Percentiles rank a stretch among this genome's conserved stretches.
These are phyloP conservation scores for Scomber scombrus DNA, from an alignment of 2,113 vertebrate genomes.

Conservation along the genomic window DNA sequence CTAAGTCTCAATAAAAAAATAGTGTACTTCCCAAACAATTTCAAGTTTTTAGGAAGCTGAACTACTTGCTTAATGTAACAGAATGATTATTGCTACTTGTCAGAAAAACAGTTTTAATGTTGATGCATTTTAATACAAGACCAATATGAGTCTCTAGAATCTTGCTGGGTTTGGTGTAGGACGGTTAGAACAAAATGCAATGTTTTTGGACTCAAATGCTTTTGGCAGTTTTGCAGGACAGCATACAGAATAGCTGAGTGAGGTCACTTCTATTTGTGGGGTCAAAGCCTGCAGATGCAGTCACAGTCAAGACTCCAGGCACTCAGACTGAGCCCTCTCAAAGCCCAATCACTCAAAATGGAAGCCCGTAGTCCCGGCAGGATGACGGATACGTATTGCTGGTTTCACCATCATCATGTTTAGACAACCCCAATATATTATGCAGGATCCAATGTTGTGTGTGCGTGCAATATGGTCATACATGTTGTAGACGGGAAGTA, in stretches of 20 bases:
- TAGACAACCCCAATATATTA: constrained; percentile 77
- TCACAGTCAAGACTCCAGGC: constrained; percentile 48
- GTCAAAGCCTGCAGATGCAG: constrained; percentile 61
- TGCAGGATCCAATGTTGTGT: constrained; percentile 65
- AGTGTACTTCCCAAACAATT: no score
- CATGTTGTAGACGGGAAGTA: constrained; percentile 68
- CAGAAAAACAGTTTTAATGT: neutral
- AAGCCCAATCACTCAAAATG: constrained; percentile 64
- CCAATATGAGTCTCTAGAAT: neutral
- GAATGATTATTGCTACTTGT: neutral
- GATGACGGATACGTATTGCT: constrained; percentile 78
- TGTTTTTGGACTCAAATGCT: constrained; percentile 27
- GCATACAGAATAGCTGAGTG: constrained; percentile 15
- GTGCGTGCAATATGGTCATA: constrained; percentile 67
- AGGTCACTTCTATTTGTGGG: constrained; percentile 55
- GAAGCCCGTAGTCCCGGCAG: constrained; percentile 51
- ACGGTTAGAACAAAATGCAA: neutral
- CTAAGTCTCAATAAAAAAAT: no score
- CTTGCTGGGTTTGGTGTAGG: neutral
- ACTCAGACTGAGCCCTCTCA: constrained; percentile 51
- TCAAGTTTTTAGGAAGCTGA: no score
- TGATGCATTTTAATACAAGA: neutral
- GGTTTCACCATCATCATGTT: constrained; percentile 77
- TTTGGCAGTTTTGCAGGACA: constrained; percentile 19
- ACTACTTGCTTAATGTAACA: no score